Conservation (phyloP, 2,888 invertebrate genomes). For the Stenotaenia linearis region DNA sequence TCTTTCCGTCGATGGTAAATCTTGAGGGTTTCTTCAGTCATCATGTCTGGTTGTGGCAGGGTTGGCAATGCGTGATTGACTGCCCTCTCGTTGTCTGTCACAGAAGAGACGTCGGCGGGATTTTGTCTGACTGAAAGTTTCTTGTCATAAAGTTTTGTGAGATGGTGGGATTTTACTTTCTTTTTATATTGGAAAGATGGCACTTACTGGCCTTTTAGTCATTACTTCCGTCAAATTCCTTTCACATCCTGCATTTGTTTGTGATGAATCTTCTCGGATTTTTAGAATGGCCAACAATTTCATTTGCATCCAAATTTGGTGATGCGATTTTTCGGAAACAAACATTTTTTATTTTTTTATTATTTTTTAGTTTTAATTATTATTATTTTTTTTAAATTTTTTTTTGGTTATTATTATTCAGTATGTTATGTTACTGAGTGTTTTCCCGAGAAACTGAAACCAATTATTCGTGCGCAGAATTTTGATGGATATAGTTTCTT, state of each 20-base stretch:
- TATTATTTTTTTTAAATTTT: too few relatives aligned
- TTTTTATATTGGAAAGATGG: too few relatives aligned
- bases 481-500: too few relatives aligned
- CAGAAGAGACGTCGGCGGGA: constrained; percentile 79
- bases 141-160: constrained; percentile 59
- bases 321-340: background rate
- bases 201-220: too few relatives aligned
- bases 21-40: background rate
- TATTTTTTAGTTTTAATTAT: too few relatives aligned
- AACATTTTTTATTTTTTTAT: too few relatives aligned
- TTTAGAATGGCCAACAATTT: background rate
- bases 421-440: too few relatives aligned
- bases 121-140: constrained; percentile 66
- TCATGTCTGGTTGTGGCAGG: background rate
- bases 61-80: constrained; percentile 37
- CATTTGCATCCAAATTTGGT: background rate
- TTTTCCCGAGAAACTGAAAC: too few relatives aligned
- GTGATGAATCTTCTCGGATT: constrained; percentile 60
- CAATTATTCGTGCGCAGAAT: too few relatives aligned
- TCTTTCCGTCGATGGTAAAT: background rate
- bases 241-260: constrained; percentile 89
- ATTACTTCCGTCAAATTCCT: constrained; percentile 87
- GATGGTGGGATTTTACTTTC: constrained; percentile 49
- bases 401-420: too few relatives aligned
- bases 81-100: constrained; percentile 83